These are phyloP conservation scores for Corythornis vintsioides DNA, from an alignment of 2,113 vertebrate species.

Conservation along the genomic window DNA sequence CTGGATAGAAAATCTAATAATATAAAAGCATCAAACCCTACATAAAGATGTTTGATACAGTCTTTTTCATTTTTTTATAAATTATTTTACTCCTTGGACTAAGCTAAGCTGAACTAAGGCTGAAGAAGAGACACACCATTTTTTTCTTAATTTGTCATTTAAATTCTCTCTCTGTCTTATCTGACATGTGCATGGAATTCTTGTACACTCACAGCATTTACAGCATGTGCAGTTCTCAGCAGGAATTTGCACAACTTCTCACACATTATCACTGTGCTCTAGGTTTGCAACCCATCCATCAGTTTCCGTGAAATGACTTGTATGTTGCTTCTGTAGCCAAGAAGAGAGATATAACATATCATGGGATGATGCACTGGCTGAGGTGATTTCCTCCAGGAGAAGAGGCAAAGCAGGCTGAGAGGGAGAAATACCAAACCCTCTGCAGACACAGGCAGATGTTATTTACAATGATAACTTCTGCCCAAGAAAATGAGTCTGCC, in stretches of 20 bases:
- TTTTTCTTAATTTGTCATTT: neutral
- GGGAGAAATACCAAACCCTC: neutral
- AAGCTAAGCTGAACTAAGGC: neutral
- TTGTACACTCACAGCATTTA: neutral
- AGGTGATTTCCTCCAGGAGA: neutral
- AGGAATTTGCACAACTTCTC: neutral
- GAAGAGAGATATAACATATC: neutral
- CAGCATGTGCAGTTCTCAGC: neutral
- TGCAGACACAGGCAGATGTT: neutral
- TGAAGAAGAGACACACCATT: neutral
- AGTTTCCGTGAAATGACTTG: neutral
- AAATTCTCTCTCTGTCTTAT: neutral
- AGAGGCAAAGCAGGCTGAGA: neutral
- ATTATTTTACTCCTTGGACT: neutral
- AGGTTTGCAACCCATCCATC: neutral
- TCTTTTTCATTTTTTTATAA: neutral
- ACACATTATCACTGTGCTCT: neutral
- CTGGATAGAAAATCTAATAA: neutral
- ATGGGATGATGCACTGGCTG: neutral
- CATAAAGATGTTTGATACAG: neutral
- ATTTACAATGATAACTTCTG: neutral
- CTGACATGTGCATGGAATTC: neutral
- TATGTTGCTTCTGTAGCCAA: neutral
- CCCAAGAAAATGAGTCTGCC: neutral
- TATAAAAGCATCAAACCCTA: neutral